Conservation (phyloP, 2,888 invertebrate species). For the Pachydiplax longipennis region DNA sequence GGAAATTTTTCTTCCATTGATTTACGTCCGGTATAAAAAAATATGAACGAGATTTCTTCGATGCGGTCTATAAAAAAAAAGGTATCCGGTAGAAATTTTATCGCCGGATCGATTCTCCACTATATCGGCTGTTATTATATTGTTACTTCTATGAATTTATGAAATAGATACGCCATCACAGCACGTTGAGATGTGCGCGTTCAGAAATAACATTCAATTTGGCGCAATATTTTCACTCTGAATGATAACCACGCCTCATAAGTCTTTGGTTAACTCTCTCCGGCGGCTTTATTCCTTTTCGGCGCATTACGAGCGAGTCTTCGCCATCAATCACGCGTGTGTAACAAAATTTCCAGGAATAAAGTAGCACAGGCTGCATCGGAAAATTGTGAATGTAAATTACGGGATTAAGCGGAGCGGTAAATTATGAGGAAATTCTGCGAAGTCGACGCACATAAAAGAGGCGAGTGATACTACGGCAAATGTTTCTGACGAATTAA, state of each 20-base stretch:
- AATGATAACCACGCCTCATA: background rate
- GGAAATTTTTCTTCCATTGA: too few species aligned
- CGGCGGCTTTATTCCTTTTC: background rate
- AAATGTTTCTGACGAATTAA: too few species aligned
- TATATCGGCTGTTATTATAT: background rate
- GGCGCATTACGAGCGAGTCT: background rate
- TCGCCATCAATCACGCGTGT: background rate
- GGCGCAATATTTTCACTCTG: background rate
- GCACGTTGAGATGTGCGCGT: background rate
- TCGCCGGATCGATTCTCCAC: background rate
- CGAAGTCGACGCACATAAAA: too few species aligned
- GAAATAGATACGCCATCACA: background rate
- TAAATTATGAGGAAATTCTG: too few species aligned
- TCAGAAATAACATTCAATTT: background rate
- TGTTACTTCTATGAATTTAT: background rate
- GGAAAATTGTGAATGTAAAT: too few species aligned
- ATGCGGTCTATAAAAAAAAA: too few species aligned
- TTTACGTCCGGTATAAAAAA: too few species aligned
- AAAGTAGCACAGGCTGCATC: too few species aligned
- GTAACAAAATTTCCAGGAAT: too few species aligned
- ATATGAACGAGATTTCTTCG: too few species aligned
- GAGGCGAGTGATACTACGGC: too few species aligned
- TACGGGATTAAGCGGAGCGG: too few species aligned
- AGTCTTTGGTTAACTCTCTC: background rate
- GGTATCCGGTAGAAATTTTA: background rate